Base-by-base conservation (phyloP, 2,797 vertebrate genomes). In the Sebastiscus albofasciatus region DNA sequence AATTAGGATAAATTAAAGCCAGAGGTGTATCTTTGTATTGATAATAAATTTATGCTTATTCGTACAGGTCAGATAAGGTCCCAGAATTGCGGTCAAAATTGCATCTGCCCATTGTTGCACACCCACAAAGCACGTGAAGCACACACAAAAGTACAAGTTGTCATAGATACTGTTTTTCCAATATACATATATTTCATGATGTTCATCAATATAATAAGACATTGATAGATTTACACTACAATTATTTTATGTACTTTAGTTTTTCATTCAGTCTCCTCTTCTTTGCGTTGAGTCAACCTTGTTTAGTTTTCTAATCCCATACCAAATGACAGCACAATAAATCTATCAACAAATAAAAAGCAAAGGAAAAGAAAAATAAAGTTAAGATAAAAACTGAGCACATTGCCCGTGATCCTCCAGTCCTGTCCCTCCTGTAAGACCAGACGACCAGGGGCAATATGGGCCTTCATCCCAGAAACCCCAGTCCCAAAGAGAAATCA, bases 141-240 rank as follows among this genome's bases (percentile, higher is more conserved):
- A 95, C 94, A 94, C 93, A 95, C 94, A 93, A 93, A 95, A 95
- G 93, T 92, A 96, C 94, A 93, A 93, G 89, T 92, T 91, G 87
- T 93, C 93, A 93, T 92, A 90, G 93, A 91, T 91, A 93, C 90
- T 87, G 86, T 93, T 96, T 96, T 95, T 94, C 93, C 94, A 95
- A 94, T 95, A 94, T 95, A 95, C 94, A 95, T 95, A 95, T 96
- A 95, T 95, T 94, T 96, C 94, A 95, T 96, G 94, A 96, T 96
- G 94, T 95, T 96, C 94, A 95, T 96, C 95, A 95, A 94, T 96
- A 96, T 96, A 96, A 95, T 95, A 95, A 96, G 95, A 96, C 96
- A 96, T 95, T 96, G 94, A 96, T 94, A 94, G 94, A 95, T 96
- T 95, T 95, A 94, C 95, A 95, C 95, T 94, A 96, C 94, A 95